Evolutionary conservation across 2,113 vertebrate species (phyloP), one percentile per base, ranked within the genome.

Genomic region (Lanius collurio): DNA sequence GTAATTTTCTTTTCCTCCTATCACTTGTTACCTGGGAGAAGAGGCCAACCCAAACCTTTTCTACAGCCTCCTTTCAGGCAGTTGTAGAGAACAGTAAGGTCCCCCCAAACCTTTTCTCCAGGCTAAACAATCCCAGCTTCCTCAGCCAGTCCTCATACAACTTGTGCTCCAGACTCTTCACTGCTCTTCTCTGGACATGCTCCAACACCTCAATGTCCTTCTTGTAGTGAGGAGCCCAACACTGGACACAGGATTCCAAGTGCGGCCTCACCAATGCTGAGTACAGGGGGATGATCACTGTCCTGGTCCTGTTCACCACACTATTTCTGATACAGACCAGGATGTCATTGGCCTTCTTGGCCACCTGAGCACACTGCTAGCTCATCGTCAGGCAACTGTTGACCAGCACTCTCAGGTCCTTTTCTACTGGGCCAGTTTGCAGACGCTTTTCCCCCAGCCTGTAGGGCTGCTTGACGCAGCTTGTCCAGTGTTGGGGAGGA

Each of bases 171-270:
- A 52, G 9, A 53, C 20, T 19, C 15, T 21, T 75, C 28, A 6
- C 0, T 60, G 20, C 46, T 4, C 11, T 35, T 53, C 39, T 53
- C 53, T 19, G 30, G 53, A 46, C 53, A 9, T 0, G 0, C 20
- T 59, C 7, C 39, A 75, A 24, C 30, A 6, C n/a, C n/a, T 30
- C 62, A 14, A 5, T 18, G 13, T 46, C 8, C 6, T 15, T 28
- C 12, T 15, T 60, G 20, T 1, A 8, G 10, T 26, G 62, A 41
- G 13, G 3, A 1, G 6, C n/a, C 6, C 39, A 83, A 0, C 53
- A 19, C 6, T 10, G 11, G 10, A 53, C 55, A 41, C n/a, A 60
- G 24, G 6, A 82, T 20, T 68, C 3, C 0, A 53, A 16, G n/a
- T 15, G 6, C 9, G 21, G n/a, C 17, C 11, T 68, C n/a, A 83